phyloP scores from a whole-genome alignment of 2,888 invertebrate genomes.

The Anticlea derivata region DNA sequence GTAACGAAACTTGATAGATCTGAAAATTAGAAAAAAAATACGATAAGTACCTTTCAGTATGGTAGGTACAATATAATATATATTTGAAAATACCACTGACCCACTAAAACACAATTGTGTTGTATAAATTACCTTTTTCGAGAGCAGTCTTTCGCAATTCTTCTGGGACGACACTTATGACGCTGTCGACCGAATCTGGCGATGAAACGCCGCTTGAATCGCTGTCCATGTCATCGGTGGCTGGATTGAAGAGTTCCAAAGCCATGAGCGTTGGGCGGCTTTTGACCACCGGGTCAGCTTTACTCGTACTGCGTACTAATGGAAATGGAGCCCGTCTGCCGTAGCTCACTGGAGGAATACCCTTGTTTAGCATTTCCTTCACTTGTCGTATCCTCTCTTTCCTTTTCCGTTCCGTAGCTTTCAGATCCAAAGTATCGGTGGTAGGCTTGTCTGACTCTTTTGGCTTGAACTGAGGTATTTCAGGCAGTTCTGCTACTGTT shows the following conservation, averaged over 20 bases:
- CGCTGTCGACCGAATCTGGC: constrained; percentile 93
- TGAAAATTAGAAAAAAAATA: constrained; percentile 41
- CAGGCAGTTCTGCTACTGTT: constrained; percentile 85
- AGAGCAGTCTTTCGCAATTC: constrained; percentile 76
- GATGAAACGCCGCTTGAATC: constrained; percentile 95
- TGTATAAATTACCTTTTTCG: constrained; percentile 67
- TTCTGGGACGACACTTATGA: constrained; percentile 90
- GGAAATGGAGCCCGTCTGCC: constrained; percentile 85
- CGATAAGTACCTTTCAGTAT: not conserved
- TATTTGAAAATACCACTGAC: no score
- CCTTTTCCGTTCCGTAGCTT: constrained; percentile 80
- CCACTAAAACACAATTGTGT: not conserved
- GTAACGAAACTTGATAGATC: constrained; percentile 52
- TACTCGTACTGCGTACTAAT: constrained; percentile 87
- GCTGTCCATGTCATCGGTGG: constrained; percentile 95
- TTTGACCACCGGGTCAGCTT: constrained; percentile 85
- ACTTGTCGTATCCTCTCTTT: constrained; percentile 87
- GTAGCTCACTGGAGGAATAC: constrained; percentile 85
- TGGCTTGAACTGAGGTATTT: constrained; percentile 83
- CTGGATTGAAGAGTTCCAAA: constrained; percentile 94
- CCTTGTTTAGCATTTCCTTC: constrained; percentile 87
- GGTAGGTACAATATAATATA: not conserved
- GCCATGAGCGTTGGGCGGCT: constrained; percentile 90
- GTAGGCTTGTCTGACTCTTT: constrained; percentile 61
- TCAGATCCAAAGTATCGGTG: constrained; percentile 70